phyloP scores from a whole-genome alignment of 1,140 invertebrate genomes.

The Monochamus saltuarius region DNA sequence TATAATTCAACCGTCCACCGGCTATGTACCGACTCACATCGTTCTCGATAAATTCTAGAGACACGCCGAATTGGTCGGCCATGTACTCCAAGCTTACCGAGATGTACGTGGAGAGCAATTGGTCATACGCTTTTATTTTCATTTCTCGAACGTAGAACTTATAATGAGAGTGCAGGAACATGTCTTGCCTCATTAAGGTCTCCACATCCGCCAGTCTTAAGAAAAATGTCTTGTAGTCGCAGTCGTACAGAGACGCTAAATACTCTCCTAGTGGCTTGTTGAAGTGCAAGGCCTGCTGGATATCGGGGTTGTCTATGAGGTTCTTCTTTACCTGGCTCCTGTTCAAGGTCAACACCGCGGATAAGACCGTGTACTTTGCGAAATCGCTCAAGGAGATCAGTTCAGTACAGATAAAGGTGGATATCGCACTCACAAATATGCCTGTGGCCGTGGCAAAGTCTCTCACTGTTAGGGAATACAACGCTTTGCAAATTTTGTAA shows the following conservation, averaged over 20 bases:
- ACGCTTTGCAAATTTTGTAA: constrained; percentile 87
- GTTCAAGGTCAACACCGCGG: constrained; percentile 77
- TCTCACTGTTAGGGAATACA: constrained; percentile 86
- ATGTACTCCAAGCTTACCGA: constrained; percentile 93
- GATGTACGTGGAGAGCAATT: constrained; percentile 91
- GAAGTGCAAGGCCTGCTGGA: constrained; percentile 86
- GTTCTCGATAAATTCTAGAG: constrained; percentile 87
- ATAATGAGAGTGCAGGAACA: constrained; percentile 88
- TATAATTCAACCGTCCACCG: constrained; percentile 90
- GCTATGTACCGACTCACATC: constrained; percentile 88
- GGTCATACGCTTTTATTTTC: constrained; percentile 93
- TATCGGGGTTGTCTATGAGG: constrained; percentile 86
- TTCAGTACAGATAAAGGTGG: constrained; percentile 98
- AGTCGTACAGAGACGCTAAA: constrained; percentile 92
- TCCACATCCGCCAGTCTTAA: constrained; percentile 77
- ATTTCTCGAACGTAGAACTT: constrained; percentile 95
- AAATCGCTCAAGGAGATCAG: constrained; percentile 91
- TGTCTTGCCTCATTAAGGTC: constrained; percentile 81
- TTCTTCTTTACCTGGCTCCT: constrained; percentile 77
- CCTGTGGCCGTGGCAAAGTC: constrained; percentile 92
- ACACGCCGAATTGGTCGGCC: constrained; percentile 94
- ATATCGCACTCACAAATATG: constrained; percentile 94
- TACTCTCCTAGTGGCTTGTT: constrained; percentile 81
- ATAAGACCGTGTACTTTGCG: constrained; percentile 83
- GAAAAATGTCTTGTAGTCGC: constrained; percentile 94